Evolutionary conservation across 2,797 vertebrate genomes (phyloP).

Genomic region (Typhlichthys subterraneus): DNA sequence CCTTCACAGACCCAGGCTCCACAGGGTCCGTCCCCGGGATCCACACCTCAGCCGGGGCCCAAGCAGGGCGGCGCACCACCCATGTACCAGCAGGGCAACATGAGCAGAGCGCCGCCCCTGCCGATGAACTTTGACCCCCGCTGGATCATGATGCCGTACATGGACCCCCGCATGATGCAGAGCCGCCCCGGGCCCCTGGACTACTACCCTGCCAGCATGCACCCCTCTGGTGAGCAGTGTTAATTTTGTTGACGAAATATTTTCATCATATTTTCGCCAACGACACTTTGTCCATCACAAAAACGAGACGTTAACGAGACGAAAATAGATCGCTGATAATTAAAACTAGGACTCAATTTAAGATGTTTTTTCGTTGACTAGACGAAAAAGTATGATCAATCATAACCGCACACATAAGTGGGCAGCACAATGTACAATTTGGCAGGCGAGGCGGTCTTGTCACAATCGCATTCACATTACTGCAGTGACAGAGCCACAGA

Average conservation of each 20-base stretch:
- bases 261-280: too few species aligned
- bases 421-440: too few species aligned
- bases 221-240: constrained; percentile 82
- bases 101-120: constrained; percentile 87
- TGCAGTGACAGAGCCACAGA: too few species aligned
- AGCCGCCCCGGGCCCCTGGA: constrained; percentile 88
- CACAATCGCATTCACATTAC: too few species aligned
- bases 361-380: too few species aligned
- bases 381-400: too few species aligned
- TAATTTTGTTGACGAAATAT: too few species aligned
- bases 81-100: constrained; percentile 82
- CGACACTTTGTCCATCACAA: background rate
- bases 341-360: too few species aligned
- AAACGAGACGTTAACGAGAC: background rate
- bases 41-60: constrained; percentile 72
- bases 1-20: constrained; percentile 74
- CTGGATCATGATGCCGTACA: constrained; percentile 94
- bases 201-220: constrained; percentile 87
- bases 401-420: too few species aligned
- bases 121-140: constrained; percentile 93
- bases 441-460: too few species aligned
- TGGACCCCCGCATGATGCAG: constrained; percentile 93
- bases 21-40: constrained; percentile 74
- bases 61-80: constrained; percentile 74
- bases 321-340: too few species aligned